Evolutionary conservation across 2,797 vertebrate genomes (phyloP), one percentile per base, ranked within the genome.

Genomic region (Squalus acanthias): DNA sequence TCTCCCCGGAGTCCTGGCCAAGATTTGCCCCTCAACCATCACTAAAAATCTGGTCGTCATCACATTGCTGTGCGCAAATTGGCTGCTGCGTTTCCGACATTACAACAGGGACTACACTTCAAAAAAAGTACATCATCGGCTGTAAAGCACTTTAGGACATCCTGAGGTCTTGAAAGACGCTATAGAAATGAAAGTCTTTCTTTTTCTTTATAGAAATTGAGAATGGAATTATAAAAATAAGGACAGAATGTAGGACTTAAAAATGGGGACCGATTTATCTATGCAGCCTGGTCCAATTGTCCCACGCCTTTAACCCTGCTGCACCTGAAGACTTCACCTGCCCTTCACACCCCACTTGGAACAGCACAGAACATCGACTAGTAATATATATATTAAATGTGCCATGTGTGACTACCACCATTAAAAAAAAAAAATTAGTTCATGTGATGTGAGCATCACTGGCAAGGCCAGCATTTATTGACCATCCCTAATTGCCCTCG

Each of bases 241-340:
- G 7, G 72, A 74, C 1, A 82, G 5, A 39, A 82, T 82, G 39
- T 46, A 20, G 20, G 33, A 60, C 33, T 74, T 76, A 22, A 72
- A 13, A 39, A 67, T 67, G 63, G 85, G 94, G 9, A 76, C n/a
- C 65, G 57, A 74, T 12, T 17, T 8, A 96, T 20, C 63, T 12
- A 53, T 60, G 20, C 95, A 72, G 3, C 33, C 33, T 17, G 39
- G 57, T 85, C 15, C 97, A 96, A 88, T 0, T 96, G 20, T 65
- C 76, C 29, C 4, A n/a, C 0, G 3, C 33, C 5, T 92, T 65
- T 65, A 92, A 92, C 26, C 8, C 24, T 15, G 53, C 20, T 93
- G 22, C 20, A 39, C n/a, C 65, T 67, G n/a, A n/a, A 22, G 24
- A 89, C 6, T 39, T 39, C 7, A 39, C 17, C 46, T 85, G 17